These are phyloP conservation scores for Drosophila teissieri DNA, from an alignment of 1,140 invertebrate species.

Conservation along the genomic window DNA sequence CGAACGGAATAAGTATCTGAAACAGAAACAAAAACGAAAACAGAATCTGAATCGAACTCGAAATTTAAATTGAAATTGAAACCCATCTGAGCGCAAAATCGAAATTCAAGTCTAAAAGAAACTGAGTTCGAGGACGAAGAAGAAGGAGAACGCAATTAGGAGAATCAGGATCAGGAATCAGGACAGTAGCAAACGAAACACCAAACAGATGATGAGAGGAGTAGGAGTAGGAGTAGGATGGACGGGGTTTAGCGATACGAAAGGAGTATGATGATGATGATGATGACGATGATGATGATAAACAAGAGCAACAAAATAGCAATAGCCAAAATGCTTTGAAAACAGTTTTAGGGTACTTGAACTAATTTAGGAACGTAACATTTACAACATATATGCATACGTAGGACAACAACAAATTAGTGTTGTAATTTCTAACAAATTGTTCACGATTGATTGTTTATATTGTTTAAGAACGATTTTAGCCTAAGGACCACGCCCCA, in stretches of 20 bases:
- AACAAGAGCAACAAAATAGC: conserved; percentile 59
- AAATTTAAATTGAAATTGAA: not conserved
- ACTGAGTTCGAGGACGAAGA: not conserved
- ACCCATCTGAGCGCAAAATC: not conserved
- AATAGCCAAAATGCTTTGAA: conserved; percentile 59
- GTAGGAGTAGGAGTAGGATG: conserved; percentile 7
- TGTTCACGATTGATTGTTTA: conserved; percentile 33
- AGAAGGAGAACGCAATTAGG: conserved; percentile 5
- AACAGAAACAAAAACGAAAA: not conserved
- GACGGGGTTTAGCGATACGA: conserved; percentile 8
- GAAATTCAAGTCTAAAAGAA: not conserved
- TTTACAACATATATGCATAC: conserved; percentile 29
- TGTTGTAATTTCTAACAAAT: conserved; percentile 29
- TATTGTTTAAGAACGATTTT: conserved; percentile 14
- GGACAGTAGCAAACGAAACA: conserved; percentile 34
- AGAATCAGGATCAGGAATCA: conserved; percentile 19
- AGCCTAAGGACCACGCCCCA: not conserved
- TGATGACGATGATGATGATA: conserved; percentile 10
- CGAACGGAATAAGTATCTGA: conserved; percentile 9
- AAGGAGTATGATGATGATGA: conserved; percentile 14
- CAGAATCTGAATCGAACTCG: conserved; percentile 1
- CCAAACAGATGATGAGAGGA: conserved; percentile 18
- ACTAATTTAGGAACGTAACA: conserved; percentile 27
- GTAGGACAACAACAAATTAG: conserved; percentile 28
- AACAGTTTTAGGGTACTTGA: conserved; percentile 40